Evolutionary conservation across 2,888 invertebrate genomes (phyloP).

Genomic region (Plagodis dolabraria): DNA sequence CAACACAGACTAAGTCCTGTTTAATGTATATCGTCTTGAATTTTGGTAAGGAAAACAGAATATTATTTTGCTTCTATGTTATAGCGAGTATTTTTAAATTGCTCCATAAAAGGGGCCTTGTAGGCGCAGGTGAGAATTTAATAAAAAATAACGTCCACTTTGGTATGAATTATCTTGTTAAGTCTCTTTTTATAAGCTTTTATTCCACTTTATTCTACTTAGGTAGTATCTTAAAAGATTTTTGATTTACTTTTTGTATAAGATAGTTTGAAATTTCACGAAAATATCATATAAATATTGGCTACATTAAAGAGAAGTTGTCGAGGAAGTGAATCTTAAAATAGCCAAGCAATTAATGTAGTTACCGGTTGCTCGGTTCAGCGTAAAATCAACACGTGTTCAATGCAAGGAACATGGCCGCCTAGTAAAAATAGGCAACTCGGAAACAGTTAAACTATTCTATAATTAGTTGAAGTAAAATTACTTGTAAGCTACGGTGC

Average conservation of each 20-base stretch:
- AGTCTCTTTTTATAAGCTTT: slow-evolving; percentile 39
- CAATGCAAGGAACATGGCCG: slow-evolving; percentile 41
- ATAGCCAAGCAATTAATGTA: slow-evolving; percentile 61
- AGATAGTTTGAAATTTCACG: not conserved
- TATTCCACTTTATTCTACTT: slow-evolving; percentile 17
- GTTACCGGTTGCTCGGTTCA: slow-evolving; percentile 54
- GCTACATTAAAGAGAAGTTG: slow-evolving; percentile 32
- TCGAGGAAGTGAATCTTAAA: slow-evolving; percentile 58
- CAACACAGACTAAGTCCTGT: not conserved
- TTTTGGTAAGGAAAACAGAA: slow-evolving; percentile 43
- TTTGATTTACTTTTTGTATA: slow-evolving; percentile 9
- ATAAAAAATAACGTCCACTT: slow-evolving; percentile 73
- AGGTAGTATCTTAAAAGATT: not conserved
- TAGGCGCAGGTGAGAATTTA: slow-evolving; percentile 69
- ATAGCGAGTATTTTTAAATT: slow-evolving; percentile 75
- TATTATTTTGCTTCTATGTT: slow-evolving; percentile 69
- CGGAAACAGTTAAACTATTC: slow-evolving; percentile 20
- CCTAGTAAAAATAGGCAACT: slow-evolving; percentile 36
- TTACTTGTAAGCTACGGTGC: not conserved
- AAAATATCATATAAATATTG: slow-evolving; percentile 45
- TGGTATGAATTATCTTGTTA: slow-evolving; percentile 68
- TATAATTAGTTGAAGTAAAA: slow-evolving; percentile 14
- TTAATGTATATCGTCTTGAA: slow-evolving; percentile 13
- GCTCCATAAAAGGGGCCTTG: slow-evolving; percentile 72
- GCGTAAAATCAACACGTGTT: slow-evolving; percentile 59